Percentiles rank a stretch among this genome's conserved stretches.
Conservation (phyloP, 1,140 invertebrate species). For the Ladona fulva region DNA sequence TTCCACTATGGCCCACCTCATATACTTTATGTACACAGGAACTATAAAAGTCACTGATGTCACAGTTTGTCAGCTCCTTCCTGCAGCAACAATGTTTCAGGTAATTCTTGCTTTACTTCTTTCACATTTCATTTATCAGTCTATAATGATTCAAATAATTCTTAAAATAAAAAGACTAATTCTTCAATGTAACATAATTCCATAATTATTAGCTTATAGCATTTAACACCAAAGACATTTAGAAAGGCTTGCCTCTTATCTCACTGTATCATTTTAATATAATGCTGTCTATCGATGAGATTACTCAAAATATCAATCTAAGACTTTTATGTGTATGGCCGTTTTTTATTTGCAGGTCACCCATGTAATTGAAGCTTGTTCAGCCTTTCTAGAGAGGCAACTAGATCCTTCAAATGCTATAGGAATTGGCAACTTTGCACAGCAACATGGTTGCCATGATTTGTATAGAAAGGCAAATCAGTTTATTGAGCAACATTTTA, state of each 20-base stretch:
- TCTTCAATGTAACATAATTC: constrained; percentile 7
- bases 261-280: too few species aligned
- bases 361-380: constrained; percentile 85
- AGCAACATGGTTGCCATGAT: constrained; percentile 78
- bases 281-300: too few species aligned
- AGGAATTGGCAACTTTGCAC: constrained; percentile 84
- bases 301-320: too few species aligned
- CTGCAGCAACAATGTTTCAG: constrained; percentile 90
- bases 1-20: constrained; percentile 69
- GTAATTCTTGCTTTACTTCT: constrained; percentile 45
- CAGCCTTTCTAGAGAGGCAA: constrained; percentile 80
- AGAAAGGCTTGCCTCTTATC: too few species aligned
- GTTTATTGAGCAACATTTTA: constrained; percentile 85
- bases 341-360: constrained; percentile 49
- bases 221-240: too few species aligned
- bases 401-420: constrained; percentile 89
- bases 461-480: constrained; percentile 76
- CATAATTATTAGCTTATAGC: constrained; percentile 12
- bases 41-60: constrained; percentile 80
- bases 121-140: constrained; percentile 15
- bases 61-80: constrained; percentile 79
- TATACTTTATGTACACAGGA: constrained; percentile 87
- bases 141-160: background rate
- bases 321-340: too few species aligned
- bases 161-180: background rate